Conservation (phyloP, 1,140 invertebrate species). For the Trichoplusia ni region DNA sequence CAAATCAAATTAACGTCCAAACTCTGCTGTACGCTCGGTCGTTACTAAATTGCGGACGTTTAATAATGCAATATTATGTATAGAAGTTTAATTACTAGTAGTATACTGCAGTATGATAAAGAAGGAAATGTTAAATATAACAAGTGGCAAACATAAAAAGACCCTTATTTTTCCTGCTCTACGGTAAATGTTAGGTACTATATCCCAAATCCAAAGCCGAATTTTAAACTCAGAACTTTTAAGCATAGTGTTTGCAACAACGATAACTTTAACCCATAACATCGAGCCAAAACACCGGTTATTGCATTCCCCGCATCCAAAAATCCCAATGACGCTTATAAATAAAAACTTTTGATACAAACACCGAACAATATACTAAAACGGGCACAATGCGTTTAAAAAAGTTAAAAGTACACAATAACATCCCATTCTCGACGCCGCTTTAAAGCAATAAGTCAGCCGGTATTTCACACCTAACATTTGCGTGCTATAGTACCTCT, state of each 20-base stretch:
- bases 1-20: slow-evolving; percentile 10
- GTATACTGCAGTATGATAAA: too few species aligned
- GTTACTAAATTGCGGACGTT: too few species aligned
- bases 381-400: slow-evolving; percentile 20
- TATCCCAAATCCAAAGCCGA: too few species aligned
- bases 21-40: too few species aligned
- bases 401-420: slow-evolving; percentile 27
- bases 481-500: slow-evolving; percentile 54
- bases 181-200: too few species aligned
- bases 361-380: slow-evolving; percentile 23
- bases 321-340: slow-evolving; percentile 9
- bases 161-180: too few species aligned
- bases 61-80: too few species aligned
- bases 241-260: background rate
- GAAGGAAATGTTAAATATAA: too few species aligned
- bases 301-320: background rate
- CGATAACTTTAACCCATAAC: background rate
- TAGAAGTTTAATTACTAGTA: too few species aligned
- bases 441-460: slow-evolving; percentile 51
- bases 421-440: slow-evolving; percentile 11
- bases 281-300: background rate
- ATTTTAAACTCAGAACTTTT: too few species aligned
- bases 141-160: too few species aligned
- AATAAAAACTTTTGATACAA: slow-evolving; percentile 16
- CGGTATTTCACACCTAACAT: slow-evolving; percentile 60